Conservation (phyloP, 2,797 vertebrate genomes). For the Protosalanx chinensis region DNA sequence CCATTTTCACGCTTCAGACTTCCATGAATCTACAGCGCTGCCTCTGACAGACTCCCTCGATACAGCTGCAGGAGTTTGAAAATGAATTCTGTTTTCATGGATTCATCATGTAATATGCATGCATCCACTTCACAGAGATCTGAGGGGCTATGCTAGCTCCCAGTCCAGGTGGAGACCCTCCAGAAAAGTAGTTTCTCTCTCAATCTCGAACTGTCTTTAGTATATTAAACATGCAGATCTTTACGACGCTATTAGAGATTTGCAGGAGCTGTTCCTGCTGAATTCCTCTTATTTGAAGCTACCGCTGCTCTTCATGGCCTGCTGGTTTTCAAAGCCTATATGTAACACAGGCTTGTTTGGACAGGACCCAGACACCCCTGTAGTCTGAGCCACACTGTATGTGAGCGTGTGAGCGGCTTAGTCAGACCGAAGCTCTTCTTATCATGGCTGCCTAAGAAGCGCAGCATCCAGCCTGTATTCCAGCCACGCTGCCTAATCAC, state of each 20-base stretch:
- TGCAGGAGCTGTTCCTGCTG: slow-evolving; percentile 24
- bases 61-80: slow-evolving; percentile 51
- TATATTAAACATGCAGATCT: slow-evolving; percentile 66
- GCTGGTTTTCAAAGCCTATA: neutral
- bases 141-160: slow-evolving; percentile 56
- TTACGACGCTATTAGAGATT: slow-evolving; percentile 29
- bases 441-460: slow-evolving; percentile 19
- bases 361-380: slow-evolving; percentile 14
- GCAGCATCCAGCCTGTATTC: neutral
- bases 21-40: slow-evolving; percentile 36
- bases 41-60: slow-evolving; percentile 35
- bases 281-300: slow-evolving; percentile 31
- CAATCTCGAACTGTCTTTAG: slow-evolving; percentile 57
- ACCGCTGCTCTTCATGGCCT: slow-evolving; percentile 34
- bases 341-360: slow-evolving; percentile 40
- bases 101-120: slow-evolving; percentile 52
- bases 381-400: slow-evolving; percentile 2
- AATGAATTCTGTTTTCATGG: slow-evolving; percentile 59
- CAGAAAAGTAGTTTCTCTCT: slow-evolving; percentile 56
- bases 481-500: slow-evolving; percentile 2
- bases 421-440: slow-evolving; percentile 31
- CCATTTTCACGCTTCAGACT: slow-evolving; percentile 27
- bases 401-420: slow-evolving; percentile 34
- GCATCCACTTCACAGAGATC: slow-evolving; percentile 54
- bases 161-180: slow-evolving; percentile 68